A percentile compares a stretch with the other conserved stretches of the same genome.
These are phyloP conservation scores for Cryptoblepharus egeriae DNA, from an alignment of 2,797 vertebrate species.

Conservation along the genomic window DNA sequence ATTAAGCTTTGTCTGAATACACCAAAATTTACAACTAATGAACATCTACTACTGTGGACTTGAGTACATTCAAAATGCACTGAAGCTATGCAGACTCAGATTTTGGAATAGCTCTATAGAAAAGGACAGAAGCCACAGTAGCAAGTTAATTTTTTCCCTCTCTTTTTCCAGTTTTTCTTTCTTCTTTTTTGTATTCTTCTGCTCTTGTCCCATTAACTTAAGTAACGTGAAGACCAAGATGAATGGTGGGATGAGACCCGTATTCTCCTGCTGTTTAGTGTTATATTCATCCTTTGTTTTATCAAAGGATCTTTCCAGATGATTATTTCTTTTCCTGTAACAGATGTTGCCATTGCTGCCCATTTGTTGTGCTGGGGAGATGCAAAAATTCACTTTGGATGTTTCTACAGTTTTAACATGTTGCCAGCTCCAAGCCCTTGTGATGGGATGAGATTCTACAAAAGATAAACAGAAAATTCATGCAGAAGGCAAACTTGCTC, in stretches of 20 bases:
- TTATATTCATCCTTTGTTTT: constrained; percentile 37
- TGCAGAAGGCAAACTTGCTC: constrained; percentile 2
- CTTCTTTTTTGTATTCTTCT: constrained; percentile 33
- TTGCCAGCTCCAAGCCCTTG: background rate
- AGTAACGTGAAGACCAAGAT: constrained; percentile 32
- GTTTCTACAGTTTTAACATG: background rate
- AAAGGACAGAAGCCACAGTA: constrained; percentile 20
- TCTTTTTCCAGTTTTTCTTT: constrained; percentile 48
- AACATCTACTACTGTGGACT: background rate
- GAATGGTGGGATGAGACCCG: constrained; percentile 10
- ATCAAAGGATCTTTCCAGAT: constrained; percentile 1
- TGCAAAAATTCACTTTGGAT: background rate
- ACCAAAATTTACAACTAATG: background rate
- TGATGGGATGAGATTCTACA: background rate
- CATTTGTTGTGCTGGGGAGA: background rate
- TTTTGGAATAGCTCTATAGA: constrained; percentile 3
- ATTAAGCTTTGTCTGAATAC: background rate
- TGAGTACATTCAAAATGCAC: background rate
- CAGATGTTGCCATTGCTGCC: background rate
- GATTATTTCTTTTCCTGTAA: constrained; percentile 21
- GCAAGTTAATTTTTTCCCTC: background rate
- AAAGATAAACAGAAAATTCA: background rate
- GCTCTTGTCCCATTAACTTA: constrained; percentile 43
- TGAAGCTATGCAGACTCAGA: background rate
- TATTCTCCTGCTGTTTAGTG: background rate